These are phyloP conservation scores for Cygnus atratus DNA, from an alignment of 2,113 vertebrate species.

Conservation along the genomic window DNA sequence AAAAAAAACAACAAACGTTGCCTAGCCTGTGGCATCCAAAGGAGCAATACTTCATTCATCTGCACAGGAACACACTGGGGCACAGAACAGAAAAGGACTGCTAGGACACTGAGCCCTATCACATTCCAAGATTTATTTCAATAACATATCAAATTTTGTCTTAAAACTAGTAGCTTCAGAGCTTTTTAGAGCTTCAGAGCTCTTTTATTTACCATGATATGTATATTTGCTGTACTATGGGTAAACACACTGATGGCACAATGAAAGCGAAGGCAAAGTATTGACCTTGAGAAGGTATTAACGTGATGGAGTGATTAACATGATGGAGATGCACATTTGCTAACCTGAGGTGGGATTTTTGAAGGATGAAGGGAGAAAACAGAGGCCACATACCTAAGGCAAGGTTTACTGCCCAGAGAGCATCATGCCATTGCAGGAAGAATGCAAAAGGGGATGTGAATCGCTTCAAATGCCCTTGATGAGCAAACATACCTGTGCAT, in stretches of 20 bases:
- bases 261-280: not conserved
- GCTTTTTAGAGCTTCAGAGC: not conserved
- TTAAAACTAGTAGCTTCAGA: not conserved
- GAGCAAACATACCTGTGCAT: not conserved
- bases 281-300: too few species aligned
- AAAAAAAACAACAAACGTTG: not conserved
- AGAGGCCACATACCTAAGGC: not conserved
- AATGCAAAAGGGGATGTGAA: not conserved
- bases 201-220: not conserved
- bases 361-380: not conserved
- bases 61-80: not conserved
- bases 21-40: not conserved
- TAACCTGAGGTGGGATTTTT: not conserved
- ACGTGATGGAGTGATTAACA: not conserved
- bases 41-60: not conserved
- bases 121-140: not conserved
- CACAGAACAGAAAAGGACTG: not conserved
- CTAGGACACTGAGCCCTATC: not conserved
- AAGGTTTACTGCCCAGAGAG: not conserved
- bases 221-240: not conserved
- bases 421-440: not conserved
- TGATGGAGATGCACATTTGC: not conserved
- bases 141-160: not conserved
- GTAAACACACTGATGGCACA: not conserved
- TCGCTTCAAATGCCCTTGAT: not conserved